Percentiles rank a stretch among this genome's conserved stretches.
Conservation (phyloP, 2,113 vertebrate genomes). For the Hassar affinis region DNA sequence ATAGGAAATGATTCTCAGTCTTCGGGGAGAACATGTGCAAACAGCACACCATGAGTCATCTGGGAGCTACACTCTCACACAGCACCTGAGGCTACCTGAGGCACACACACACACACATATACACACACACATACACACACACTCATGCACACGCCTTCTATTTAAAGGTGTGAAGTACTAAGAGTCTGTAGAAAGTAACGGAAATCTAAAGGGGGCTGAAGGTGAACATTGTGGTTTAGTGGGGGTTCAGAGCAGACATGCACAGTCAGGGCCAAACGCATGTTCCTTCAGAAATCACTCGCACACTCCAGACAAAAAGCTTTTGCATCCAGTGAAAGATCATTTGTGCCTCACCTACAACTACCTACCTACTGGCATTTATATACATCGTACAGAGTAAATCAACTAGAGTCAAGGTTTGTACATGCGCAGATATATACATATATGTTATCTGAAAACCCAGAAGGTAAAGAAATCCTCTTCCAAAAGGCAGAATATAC, state of each 20-base stretch:
- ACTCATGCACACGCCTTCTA: constrained; percentile 18
- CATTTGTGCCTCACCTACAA: constrained; percentile 71
- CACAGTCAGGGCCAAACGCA: constrained; percentile 42
- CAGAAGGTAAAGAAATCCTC: constrained; percentile 76
- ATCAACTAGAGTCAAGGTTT: constrained; percentile 77
- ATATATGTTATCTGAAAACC: constrained; percentile 61
- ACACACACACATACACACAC: constrained; percentile 3
- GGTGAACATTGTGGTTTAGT: constrained; percentile 18
- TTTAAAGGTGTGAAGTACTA: constrained; percentile 39
- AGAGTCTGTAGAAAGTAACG: constrained; percentile 17
- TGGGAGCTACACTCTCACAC: constrained; percentile 37
- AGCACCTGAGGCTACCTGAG: constrained; percentile 47
- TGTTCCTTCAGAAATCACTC: constrained; percentile 19
- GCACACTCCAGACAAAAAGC: constrained; percentile 45
- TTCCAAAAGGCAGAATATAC: constrained; percentile 91
- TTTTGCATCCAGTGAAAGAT: constrained; percentile 79
- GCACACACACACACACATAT: constrained; percentile 15
- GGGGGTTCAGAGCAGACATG: constrained; percentile 36
- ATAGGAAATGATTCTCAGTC: constrained; percentile 40
- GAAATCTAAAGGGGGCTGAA: constrained; percentile 13
- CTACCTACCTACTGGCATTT: constrained; percentile 68
- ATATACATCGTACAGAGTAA: constrained; percentile 84
- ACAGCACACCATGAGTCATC: constrained; percentile 32
- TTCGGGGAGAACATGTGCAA: constrained; percentile 45
- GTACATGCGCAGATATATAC: constrained; percentile 84